A percentile compares a stretch with the other conserved stretches of the same genome.
Conservation (phyloP, 2,797 vertebrate species). For the Borostomias antarcticus region DNA sequence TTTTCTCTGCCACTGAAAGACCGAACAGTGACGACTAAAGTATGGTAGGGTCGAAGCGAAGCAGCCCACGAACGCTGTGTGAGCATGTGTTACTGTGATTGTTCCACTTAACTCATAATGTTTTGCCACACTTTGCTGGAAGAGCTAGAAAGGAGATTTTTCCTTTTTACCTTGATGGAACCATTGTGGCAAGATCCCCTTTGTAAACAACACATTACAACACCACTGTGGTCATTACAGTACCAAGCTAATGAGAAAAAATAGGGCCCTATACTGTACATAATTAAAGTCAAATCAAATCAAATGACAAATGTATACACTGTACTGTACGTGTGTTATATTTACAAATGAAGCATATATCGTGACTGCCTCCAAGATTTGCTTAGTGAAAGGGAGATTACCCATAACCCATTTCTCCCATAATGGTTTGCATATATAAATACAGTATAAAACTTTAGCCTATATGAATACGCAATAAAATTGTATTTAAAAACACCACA, state of each 20-base stretch:
- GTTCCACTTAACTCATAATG: conserved; percentile 24
- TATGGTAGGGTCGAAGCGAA: too few species aligned
- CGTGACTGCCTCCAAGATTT: too few species aligned
- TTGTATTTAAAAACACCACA: too few species aligned
- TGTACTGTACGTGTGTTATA: too few species aligned
- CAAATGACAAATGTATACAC: too few species aligned
- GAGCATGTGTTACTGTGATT: conserved; percentile 6
- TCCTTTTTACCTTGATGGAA: conserved; percentile 18
- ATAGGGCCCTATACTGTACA: neutral
- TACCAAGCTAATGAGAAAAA: conserved; percentile 13
- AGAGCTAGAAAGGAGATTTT: conserved; percentile 12
- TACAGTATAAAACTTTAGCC: too few species aligned
- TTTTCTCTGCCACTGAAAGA: neutral
- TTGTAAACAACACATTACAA: conserved; percentile 20
- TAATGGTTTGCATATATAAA: neutral
- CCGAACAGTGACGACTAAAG: conserved; percentile 37
- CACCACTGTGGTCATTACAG: conserved; percentile 13
- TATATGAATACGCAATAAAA: too few species aligned
- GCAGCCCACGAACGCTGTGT: neutral
- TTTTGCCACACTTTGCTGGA: conserved; percentile 13
- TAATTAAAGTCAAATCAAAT: too few species aligned
- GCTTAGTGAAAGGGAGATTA: conserved; percentile 22
- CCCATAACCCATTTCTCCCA: conserved; percentile 27
- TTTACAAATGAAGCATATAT: too few species aligned
- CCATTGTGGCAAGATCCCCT: conserved; percentile 23